Evolutionary conservation across 2,888 invertebrate genomes (phyloP), one percentile per base, ranked within the genome.

Genomic region (Doris montereyensis): DNA sequence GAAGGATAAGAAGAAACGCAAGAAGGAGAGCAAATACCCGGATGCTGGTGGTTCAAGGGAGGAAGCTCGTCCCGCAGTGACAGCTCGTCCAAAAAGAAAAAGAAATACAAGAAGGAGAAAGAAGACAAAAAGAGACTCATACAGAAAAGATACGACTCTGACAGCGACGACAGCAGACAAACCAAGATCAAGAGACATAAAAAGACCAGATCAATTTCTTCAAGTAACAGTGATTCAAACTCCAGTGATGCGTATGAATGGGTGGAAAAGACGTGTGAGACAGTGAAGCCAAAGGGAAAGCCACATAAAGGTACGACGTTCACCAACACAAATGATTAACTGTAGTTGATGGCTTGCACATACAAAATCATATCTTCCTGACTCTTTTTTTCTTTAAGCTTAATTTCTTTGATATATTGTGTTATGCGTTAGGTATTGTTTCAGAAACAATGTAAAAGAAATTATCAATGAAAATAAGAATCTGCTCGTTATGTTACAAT

Each of bases 221-320:
- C 52, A 41, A 41, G 52, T 5, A 17, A 41, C 17, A 41, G 52
- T 41, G 5, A 5, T 10, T 41, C 52, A 41, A 10, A 5, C 52
- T 10, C 8, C 17, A 41, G 52, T 41, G 73, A 77, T 17, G 74
- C 76, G 5, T 87, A 89, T 83, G 89, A 88, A 71, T 91, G 91
- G 91, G 90, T 91, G 32, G 91, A 91, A 82, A 88, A 89, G 79
- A 90, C 90, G 3, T 89, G 88, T 67, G 90, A 90, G 71, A 85
- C 88, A n/a, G 74, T 81, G 0, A 81, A 82, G n/a, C 8, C 62
- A n/a, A 62, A 21, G n/a, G 26, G 26, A 62, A 67, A 2, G 1
- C 34, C n/a, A n/a, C n/a, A n/a, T n/a, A n/a, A n/a, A n/a, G n/a
- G n/a, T n/a, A n/a, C n/a, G n/a, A n/a, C n/a, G n/a, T n/a, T n/a